Percentiles rank a stretch among this genome's conserved stretches.
Conservation (phyloP, 1,140 invertebrate genomes). For the Aphelenchoides besseyi region DNA sequence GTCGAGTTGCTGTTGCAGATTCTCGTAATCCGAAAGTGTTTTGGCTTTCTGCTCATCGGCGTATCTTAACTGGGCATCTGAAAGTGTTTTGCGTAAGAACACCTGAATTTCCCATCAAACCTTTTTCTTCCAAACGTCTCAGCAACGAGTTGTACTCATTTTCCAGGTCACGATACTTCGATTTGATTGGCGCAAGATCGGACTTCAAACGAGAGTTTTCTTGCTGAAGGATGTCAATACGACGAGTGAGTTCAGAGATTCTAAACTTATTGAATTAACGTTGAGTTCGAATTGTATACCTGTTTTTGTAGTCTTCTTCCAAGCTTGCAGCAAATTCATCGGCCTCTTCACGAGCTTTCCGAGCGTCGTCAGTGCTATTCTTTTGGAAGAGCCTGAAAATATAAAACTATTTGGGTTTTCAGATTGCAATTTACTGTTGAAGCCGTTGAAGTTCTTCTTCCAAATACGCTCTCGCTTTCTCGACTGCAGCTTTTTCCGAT, state of each 20-base stretch:
- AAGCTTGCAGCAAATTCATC: constrained; percentile 53
- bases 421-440: constrained; percentile 44
- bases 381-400: constrained; percentile 55
- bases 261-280: constrained; percentile 32
- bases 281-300: constrained; percentile 25
- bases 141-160: constrained; percentile 54
- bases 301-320: constrained; percentile 60
- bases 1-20: constrained; percentile 44
- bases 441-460: constrained; percentile 57
- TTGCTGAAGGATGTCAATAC: constrained; percentile 52
- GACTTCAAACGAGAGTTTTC: constrained; percentile 54
- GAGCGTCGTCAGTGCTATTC: constrained; percentile 48
- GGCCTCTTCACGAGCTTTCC: constrained; percentile 54
- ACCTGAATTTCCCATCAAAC: constrained; percentile 23
- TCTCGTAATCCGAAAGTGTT: constrained; percentile 45
- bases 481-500: constrained; percentile 47
- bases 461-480: constrained; percentile 55
- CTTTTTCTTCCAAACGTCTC: constrained; percentile 56
- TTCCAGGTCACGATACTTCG: constrained; percentile 56
- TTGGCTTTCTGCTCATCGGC: constrained; percentile 44
- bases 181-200: constrained; percentile 52
- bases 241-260: constrained; percentile 58
- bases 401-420: background rate
- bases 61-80: constrained; percentile 52
- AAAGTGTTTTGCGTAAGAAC: constrained; percentile 15